phyloP scores from a whole-genome alignment of 1,140 invertebrate genomes.

The Drosophila aff. region DNA sequence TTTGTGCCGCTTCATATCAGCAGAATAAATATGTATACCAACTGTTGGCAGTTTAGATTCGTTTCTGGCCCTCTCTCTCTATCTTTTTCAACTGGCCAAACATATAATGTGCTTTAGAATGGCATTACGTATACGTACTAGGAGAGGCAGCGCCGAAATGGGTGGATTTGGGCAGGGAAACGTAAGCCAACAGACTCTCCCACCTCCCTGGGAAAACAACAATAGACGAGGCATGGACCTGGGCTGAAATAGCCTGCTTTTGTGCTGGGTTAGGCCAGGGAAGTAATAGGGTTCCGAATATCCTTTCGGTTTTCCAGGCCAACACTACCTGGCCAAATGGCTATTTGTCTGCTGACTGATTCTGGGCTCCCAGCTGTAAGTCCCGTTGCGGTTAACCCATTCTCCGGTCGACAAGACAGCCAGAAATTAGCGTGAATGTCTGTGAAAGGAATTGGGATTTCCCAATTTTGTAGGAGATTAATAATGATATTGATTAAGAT shows the following conservation, averaged over 20 bases:
- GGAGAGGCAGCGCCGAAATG: background rate
- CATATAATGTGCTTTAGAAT: conserved; percentile 66
- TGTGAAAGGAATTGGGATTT: conserved; percentile 30
- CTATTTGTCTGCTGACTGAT: conserved; percentile 29
- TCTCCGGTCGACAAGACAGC: conserved; percentile 34
- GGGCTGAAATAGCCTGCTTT: conserved; percentile 14
- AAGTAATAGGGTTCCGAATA: conserved; percentile 12
- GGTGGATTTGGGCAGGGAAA: conserved; percentile 15
- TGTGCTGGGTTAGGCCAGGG: conserved; percentile 3
- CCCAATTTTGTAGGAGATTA: background rate
- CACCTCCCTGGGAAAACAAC: conserved; percentile 13
- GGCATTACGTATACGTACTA: conserved; percentile 72
- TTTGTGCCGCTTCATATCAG: conserved; percentile 50
- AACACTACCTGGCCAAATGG: conserved; percentile 43
- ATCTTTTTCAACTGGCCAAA: conserved; percentile 38
- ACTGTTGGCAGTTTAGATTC: conserved; percentile 59
- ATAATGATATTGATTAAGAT: no score
- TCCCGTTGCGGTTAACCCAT: conserved; percentile 14
- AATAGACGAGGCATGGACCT: conserved; percentile 4
- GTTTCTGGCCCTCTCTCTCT: background rate
- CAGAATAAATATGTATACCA: conserved; percentile 59
- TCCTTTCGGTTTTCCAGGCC: conserved; percentile 10
- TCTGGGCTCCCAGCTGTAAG: conserved; percentile 4
- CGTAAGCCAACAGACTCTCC: conserved; percentile 34
- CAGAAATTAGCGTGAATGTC: conserved; percentile 68